Percentiles rank a stretch among this genome's conserved stretches.
Conservation (phyloP, 2,113 vertebrate genomes). For the Crotalus tigris region DNA sequence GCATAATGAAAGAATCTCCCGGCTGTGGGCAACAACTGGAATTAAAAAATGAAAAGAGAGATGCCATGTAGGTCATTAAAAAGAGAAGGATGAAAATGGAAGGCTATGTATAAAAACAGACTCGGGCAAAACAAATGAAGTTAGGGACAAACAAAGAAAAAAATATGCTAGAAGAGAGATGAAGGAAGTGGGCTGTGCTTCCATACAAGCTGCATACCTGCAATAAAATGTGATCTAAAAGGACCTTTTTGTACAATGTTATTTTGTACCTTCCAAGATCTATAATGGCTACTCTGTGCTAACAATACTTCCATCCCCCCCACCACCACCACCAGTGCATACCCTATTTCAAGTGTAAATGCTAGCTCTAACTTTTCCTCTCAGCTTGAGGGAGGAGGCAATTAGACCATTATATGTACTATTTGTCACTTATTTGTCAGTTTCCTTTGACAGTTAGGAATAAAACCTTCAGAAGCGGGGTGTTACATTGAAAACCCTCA, state of each 20-base stretch:
- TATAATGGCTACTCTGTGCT: slow-evolving; percentile 41
- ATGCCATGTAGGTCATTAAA: neutral
- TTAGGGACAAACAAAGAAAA: neutral
- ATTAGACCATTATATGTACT: slow-evolving; percentile 55
- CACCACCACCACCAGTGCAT: neutral
- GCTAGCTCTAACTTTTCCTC: slow-evolving; percentile 54
- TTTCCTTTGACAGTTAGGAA: slow-evolving; percentile 53
- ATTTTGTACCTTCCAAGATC: slow-evolving; percentile 44
- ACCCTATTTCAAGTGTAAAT: slow-evolving; percentile 43
- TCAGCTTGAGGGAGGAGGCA: slow-evolving; percentile 42
- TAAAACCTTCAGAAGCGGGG: slow-evolving; percentile 59
- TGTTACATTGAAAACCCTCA: slow-evolving; percentile 56
- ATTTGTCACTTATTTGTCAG: slow-evolving; percentile 65
- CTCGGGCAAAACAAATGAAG: neutral
- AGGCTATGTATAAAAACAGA: neutral
- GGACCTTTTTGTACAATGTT: slow-evolving; percentile 45
- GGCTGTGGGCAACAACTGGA: neutral
- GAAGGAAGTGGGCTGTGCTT: neutral
- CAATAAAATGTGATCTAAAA: slow-evolving; percentile 19
- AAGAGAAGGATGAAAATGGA: neutral
- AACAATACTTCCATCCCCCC: slow-evolving; percentile 15
- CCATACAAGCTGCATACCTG: slow-evolving; percentile 6
- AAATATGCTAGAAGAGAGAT: neutral
- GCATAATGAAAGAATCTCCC: neutral
- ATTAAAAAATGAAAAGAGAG: neutral